Percentiles rank a stretch among this genome's conserved stretches.
phyloP scores from a whole-genome alignment of 2,888 invertebrate species.

The Drepanosiphum platanoidis region DNA sequence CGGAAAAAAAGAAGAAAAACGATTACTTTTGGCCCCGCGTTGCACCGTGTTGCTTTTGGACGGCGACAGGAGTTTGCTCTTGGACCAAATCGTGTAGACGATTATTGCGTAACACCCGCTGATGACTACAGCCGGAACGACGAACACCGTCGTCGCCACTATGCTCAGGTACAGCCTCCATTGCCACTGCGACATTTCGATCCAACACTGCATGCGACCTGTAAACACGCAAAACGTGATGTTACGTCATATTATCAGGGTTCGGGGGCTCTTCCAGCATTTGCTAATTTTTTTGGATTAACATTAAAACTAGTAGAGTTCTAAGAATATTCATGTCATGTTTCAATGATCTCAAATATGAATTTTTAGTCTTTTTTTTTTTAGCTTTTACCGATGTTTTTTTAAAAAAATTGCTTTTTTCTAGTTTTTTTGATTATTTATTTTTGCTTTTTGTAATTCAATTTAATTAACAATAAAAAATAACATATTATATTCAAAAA shows the following conservation, averaged over 20 bases:
- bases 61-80: constrained; percentile 69
- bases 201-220: constrained; percentile 68
- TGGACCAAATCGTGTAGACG: constrained; percentile 71
- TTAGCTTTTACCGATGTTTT: no score
- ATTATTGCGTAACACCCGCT: constrained; percentile 71
- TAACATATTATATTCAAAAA: no score
- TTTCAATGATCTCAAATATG: no score
- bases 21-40: constrained; percentile 48
- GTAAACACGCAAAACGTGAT: background rate
- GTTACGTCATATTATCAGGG: background rate
- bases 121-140: constrained; percentile 71
- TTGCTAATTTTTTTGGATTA: no score
- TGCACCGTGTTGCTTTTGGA: constrained; percentile 49
- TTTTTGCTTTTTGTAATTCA: no score
- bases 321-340: no score
- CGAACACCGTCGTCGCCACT: constrained; percentile 69
- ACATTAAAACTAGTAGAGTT: no score
- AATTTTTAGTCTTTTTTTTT: no score
- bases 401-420: no score
- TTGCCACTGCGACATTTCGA: constrained; percentile 68
- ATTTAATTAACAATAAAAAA: no score
- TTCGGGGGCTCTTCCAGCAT: no score
- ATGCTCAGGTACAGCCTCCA: constrained; percentile 70
- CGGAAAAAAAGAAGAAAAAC: background rate
- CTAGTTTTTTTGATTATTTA: no score